Evolutionary conservation across 23 tunicate species (phyloP), one percentile per base, ranked within the genome.

Genomic region (Styela clava): DNA sequence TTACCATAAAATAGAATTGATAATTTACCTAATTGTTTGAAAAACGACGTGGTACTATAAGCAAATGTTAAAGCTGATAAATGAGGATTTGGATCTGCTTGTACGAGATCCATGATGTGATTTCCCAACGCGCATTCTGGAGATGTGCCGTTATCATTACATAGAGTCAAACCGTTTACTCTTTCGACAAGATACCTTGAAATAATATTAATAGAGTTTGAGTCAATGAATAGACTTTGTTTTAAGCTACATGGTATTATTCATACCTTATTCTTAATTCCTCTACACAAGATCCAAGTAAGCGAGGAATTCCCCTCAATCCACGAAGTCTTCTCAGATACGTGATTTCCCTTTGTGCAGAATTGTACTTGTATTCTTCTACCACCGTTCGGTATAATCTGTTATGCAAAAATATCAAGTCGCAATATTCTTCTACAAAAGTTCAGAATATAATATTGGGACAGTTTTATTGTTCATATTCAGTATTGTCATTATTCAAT

Each of bases 121-220:
- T 20, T 33, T 52, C 81, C 92, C 5, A 68, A 65, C 2, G 93
- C 83, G 64, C 98, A 93, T 52, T 84, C 77, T 36, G 32, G 70
- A 0, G 98, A 84, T 3, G 98, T 93, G 61, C 98, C 98, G 56
- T 88, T 93, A 69, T 88, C 98, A 33, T 84, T 81, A 71, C 98
- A 93, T 3, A 93, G 67, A 31, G 87, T 84, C 32, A 34, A 80
- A 2, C 98, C 98, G 19, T 74, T 37, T 2, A 93, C 86, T 22
- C 89, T 64, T 74, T 93, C 98, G 21, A 93, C 98, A 33, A 93
- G 64, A 69, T 93, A 93, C 35, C 98, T 93, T 22, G 19, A 30
- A 79, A 28, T 31, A 28, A 31, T 2, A 21, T 31, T 52, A 1
- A 74, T 25, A 31, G n/a, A n/a, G n/a, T n/a, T n/a, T n/a, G n/a